Conservation (phyloP, 2,797 vertebrate species). For the Neosalanx taihuensis region DNA sequence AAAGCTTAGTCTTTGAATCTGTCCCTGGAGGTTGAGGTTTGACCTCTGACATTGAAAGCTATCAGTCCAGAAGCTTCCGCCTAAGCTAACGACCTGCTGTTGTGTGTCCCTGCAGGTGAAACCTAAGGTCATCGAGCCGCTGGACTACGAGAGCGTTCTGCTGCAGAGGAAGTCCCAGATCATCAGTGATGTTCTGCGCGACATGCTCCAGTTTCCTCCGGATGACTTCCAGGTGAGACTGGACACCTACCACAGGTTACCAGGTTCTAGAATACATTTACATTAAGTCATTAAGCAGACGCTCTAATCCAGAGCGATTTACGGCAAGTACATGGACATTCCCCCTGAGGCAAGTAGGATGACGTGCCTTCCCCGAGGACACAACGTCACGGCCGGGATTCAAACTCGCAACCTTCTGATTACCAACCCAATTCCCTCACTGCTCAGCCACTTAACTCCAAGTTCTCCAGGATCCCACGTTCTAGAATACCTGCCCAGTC, state of each 20-base stretch:
- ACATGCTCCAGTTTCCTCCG: slow-evolving; percentile 94
- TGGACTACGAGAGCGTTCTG: slow-evolving; percentile 94
- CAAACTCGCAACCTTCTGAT: no score
- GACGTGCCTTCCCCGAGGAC: no score
- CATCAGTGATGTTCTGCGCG: slow-evolving; percentile 87
- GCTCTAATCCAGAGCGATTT: no score
- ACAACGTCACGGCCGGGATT: no score
- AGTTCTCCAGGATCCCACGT: no score
- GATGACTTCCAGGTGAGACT: slow-evolving; percentile 93
- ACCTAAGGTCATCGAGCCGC: slow-evolving; percentile 91
- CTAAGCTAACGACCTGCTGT: neutral
- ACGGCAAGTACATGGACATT: no score
- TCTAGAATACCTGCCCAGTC: neutral
- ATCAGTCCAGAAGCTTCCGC: neutral
- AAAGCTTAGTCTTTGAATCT: no score
- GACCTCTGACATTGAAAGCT: neutral
- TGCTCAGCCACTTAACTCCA: no score
- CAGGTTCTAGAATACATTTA: neutral
- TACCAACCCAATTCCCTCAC: no score
- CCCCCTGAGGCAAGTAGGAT: no score
- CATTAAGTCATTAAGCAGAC: no score
- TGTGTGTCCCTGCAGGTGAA: slow-evolving; percentile 78
- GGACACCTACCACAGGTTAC: neutral
- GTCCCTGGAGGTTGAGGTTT: no score
- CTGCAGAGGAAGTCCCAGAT: slow-evolving; percentile 96